Percentiles rank a stretch among this genome's conserved stretches.
Conservation (phyloP, 53 echinoderm and acorn worm genomes). For the Arbacia lixula region DNA sequence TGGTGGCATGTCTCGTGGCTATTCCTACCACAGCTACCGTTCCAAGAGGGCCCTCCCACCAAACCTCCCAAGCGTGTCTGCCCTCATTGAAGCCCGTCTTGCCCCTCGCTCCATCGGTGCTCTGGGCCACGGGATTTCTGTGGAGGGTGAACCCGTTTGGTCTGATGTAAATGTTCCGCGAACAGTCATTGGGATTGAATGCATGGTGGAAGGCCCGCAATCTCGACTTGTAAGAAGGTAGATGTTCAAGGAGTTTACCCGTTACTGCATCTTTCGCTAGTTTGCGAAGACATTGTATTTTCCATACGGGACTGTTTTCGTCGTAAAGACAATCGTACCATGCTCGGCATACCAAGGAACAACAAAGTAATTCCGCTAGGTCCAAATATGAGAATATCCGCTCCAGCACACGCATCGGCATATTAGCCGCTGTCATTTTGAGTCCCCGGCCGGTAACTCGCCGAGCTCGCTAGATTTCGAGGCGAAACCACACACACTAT, state of each 20-base stretch:
- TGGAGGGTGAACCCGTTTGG: slow-evolving; percentile 96
- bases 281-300: slow-evolving; percentile 88
- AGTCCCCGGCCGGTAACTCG: background rate
- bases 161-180: slow-evolving; percentile 89
- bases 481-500: no score
- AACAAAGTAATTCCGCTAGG: slow-evolving; percentile 86
- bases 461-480: no score
- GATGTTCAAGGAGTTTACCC: slow-evolving; percentile 84
- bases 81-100: slow-evolving; percentile 89
- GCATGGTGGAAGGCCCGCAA: slow-evolving; percentile 90
- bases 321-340: slow-evolving; percentile 98
- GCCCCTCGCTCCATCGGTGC: slow-evolving; percentile 95
- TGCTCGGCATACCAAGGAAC: slow-evolving; percentile 85
- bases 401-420: slow-evolving; percentile 87
- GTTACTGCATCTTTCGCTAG: slow-evolving; percentile 86
- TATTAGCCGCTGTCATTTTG: slow-evolving; percentile 65
- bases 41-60: slow-evolving; percentile 99
- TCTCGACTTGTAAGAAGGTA: slow-evolving; percentile 95
- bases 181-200: slow-evolving; percentile 96
- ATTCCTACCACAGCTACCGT: slow-evolving; percentile 97
- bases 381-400: slow-evolving; percentile 94
- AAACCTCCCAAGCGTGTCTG: slow-evolving; percentile 95
- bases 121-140: slow-evolving; percentile 98
- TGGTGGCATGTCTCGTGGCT: slow-evolving; percentile 90
- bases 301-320: slow-evolving; percentile 93